A percentile compares a stretch with the other conserved stretches of the same genome.
Evolutionary conservation across 2,888 invertebrate genomes (phyloP).

Genomic region (Torymus tubicola): DNA sequence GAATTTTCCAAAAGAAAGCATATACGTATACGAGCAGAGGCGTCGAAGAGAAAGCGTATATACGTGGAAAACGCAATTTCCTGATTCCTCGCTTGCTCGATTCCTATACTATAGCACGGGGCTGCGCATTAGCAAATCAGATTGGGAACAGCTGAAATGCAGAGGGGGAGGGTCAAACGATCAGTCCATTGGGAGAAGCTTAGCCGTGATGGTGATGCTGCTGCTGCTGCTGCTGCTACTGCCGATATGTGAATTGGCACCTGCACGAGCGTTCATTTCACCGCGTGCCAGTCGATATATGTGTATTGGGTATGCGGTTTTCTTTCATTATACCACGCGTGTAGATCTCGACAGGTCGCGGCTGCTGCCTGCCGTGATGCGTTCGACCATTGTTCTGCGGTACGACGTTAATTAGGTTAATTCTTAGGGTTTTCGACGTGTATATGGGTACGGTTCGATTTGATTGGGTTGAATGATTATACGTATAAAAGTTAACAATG

Average conservation of each 20-base stretch:
- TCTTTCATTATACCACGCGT: too few species aligned
- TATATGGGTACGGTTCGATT: too few species aligned
- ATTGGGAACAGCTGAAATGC: background rate
- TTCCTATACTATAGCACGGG: too few species aligned
- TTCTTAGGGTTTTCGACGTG: background rate
- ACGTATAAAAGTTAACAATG: too few species aligned
- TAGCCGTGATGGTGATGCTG: background rate
- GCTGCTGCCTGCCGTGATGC: background rate
- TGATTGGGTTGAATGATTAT: too few species aligned
- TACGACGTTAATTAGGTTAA: too few species aligned
- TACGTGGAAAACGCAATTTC: slow-evolving; percentile 5
- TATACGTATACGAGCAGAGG: too few species aligned
- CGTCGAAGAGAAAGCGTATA: background rate
- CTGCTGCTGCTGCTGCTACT: background rate
- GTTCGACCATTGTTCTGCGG: background rate
- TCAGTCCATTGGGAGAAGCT: slow-evolving; percentile 3
- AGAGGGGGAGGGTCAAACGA: slow-evolving; percentile 8
- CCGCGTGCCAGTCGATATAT: too few species aligned
- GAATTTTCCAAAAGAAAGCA: background rate
- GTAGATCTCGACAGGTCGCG: background rate
- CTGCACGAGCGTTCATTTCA: background rate
- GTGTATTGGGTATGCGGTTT: too few species aligned
- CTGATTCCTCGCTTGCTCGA: background rate
- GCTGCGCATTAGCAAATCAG: slow-evolving; percentile 31
- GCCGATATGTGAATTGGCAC: slow-evolving; percentile 10